A percentile compares a stretch with the other conserved stretches of the same genome.
Conservation (phyloP, 1,140 invertebrate genomes). For the Coelopa frigida region DNA sequence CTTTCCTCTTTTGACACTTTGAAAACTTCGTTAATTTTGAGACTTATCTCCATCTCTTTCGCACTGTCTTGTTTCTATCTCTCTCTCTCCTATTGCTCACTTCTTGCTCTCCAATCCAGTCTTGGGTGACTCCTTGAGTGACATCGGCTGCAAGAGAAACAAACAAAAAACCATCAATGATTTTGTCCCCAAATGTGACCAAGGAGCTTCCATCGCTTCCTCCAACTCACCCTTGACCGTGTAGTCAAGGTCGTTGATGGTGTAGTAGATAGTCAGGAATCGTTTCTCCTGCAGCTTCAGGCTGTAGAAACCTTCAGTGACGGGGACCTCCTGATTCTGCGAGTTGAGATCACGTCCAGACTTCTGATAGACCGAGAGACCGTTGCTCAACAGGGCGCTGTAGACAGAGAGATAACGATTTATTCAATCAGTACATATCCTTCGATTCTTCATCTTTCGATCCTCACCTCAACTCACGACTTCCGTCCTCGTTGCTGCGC, state of each 20-base stretch:
- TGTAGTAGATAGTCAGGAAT: constrained; percentile 30
- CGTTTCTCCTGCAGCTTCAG: constrained; percentile 20
- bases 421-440: neutral
- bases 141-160: too few relatives aligned
- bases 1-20: too few relatives aligned
- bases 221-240: constrained; percentile 24
- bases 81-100: too few relatives aligned
- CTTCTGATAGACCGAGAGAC: constrained; percentile 26
- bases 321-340: constrained; percentile 5
- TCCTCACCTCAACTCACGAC: constrained; percentile 22
- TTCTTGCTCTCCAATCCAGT: too few relatives aligned
- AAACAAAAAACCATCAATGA: too few relatives aligned
- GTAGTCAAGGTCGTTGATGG: constrained; percentile 30
- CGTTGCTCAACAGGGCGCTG: constrained; percentile 20
- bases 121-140: too few relatives aligned
- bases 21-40: too few relatives aligned
- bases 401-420: too few relatives aligned
- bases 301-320: constrained; percentile 20
- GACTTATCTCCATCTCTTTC: too few relatives aligned
- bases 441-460: neutral
- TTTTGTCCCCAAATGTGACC: too few relatives aligned
- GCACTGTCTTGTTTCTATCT: too few relatives aligned
- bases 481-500: constrained; percentile 24
- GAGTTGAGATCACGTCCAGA: constrained; percentile 9
- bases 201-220: constrained; percentile 16